Evolutionary conservation across 23 tunicate species (phyloP).

Genomic region (Oikopleura vanhoeffeni): DNA sequence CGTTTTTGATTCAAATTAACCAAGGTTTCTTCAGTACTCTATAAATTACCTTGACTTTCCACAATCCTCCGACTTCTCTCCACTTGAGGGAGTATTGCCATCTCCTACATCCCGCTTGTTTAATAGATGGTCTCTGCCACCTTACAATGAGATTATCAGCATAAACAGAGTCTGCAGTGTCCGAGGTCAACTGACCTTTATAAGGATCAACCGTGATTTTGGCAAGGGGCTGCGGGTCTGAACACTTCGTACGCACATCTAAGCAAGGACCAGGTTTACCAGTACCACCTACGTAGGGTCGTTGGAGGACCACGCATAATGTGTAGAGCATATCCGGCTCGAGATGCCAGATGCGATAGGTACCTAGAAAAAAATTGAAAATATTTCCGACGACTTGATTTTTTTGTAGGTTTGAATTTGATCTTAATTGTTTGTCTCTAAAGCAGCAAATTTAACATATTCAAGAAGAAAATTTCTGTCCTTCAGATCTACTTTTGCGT

Average conservation of each 20-base stretch:
- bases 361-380: too few species aligned
- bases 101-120: background rate
- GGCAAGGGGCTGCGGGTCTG: slow-evolving; percentile 23
- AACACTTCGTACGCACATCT: slow-evolving; percentile 36
- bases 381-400: too few species aligned
- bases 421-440: too few species aligned
- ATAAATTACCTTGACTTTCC: too few species aligned
- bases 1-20: too few species aligned
- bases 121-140: background rate
- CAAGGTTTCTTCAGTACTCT: too few species aligned
- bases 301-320: slow-evolving; percentile 37
- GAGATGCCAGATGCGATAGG: slow-evolving; percentile 59
- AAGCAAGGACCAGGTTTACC: slow-evolving; percentile 52
- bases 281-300: slow-evolving; percentile 61
- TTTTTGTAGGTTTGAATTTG: too few species aligned
- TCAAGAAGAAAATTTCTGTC: too few species aligned
- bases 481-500: too few species aligned
- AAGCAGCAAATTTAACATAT: too few species aligned
- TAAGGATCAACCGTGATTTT: background rate
- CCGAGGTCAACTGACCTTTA: background rate
- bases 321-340: slow-evolving; percentile 73
- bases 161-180: background rate
- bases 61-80: background rate
- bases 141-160: background rate
- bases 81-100: background rate